Evolutionary conservation across 2,113 vertebrate species (phyloP).

Genomic region (Erinaceus europaeus): DNA sequence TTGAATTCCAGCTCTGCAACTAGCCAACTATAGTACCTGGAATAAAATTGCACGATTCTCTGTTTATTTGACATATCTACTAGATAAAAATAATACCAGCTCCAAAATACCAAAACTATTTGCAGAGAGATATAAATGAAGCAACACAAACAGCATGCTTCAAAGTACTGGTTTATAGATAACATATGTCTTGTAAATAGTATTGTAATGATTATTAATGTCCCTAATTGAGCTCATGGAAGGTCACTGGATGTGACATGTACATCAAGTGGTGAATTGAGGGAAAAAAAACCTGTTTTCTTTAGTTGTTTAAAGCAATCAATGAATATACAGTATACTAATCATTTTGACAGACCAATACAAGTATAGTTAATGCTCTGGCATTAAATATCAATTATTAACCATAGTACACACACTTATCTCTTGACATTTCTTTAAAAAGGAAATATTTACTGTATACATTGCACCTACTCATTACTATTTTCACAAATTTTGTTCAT

Average conservation of each 20-base stretch:
- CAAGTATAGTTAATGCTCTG: neutral
- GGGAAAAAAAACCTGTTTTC: neutral
- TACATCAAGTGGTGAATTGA: neutral
- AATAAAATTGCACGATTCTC: neutral
- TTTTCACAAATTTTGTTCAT: neutral
- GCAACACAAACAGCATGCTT: neutral
- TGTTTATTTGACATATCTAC: neutral
- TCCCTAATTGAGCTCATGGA: neutral
- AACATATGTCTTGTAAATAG: neutral
- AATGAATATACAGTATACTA: neutral
- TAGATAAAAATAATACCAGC: neutral
- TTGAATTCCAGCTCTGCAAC: neutral
- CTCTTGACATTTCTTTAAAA: neutral
- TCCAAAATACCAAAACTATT: neutral
- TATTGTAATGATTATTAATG: neutral
- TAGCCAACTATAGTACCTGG: neutral
- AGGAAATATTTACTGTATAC: neutral
- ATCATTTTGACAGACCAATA: neutral
- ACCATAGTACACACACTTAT: neutral
- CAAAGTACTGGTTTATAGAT: neutral
- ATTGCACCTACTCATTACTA: neutral
- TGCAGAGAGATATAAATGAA: neutral
- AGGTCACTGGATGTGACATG: neutral
- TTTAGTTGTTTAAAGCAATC: neutral
- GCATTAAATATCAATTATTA: neutral